Base-by-base conservation (phyloP, 2,113 vertebrate species). In the Pelusios castaneus region DNA sequence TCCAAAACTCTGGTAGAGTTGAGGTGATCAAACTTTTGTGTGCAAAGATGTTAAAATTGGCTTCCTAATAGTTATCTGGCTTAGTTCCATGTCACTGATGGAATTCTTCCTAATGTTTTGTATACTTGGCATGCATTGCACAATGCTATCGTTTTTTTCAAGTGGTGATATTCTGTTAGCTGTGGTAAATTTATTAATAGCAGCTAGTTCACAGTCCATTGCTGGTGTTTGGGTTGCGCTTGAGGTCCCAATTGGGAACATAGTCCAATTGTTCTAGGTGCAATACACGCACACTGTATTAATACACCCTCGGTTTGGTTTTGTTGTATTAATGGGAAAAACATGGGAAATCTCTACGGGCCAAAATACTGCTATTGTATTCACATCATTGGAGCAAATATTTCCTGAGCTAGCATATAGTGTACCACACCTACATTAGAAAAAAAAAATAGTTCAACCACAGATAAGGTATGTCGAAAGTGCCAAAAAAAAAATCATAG, bases 1-100 rank as follows among this genome's bases (percentile, higher is more conserved):
- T 0, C 3, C 49, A 7, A 73, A 52, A 6, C 3, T 60, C 49
- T 34, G 38, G 31, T 12, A 31, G 22, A 83, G 16, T 11, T 31
- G 19, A 92, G 56, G 47, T 88, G 41, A 54, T 38, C 63, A 6
- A 83, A 81, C 45, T 1, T 63, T 38, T 45, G 27, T 34, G 9
- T 52, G 31, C 9, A 63, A 24, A 77, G 25, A 25, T 63, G 34
- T 54, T n/a, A 54, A 21, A 38, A 29, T 52, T 54, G 43, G 5
- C n/a, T 77, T 77, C 45, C 45, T 82, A 25, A 75, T 54, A 22
- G 51, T 55, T 82, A 41, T 11, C 25, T 43, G 24, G 9, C 77
- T 24, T 88, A 16, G 5, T 14, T 94, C 86, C 38, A 67, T 86
- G 8, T 90, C 63, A n/a, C 60, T 0, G 0, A 52, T 19, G 27